Conservation (phyloP, 2,113 vertebrate genomes). For the Periophthalmodon schlosseri region DNA sequence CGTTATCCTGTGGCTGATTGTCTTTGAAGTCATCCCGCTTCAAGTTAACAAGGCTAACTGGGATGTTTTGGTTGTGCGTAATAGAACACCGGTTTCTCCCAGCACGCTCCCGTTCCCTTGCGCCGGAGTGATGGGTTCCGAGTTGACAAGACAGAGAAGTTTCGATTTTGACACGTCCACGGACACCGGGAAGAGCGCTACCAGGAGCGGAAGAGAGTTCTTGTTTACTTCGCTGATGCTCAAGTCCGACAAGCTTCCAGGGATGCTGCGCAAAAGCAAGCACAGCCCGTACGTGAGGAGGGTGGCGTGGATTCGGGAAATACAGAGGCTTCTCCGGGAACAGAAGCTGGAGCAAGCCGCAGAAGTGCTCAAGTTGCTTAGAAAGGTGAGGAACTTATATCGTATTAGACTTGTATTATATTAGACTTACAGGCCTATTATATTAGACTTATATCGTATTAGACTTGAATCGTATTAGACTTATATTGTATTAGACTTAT, state of each 20-base stretch:
- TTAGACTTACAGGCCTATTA: too few species aligned
- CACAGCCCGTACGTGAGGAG: conserved; percentile 81
- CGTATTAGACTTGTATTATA: too few species aligned
- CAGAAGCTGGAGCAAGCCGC: conserved; percentile 79
- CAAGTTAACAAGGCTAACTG: conserved; percentile 33
- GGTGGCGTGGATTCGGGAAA: conserved; percentile 80
- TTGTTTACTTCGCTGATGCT: conserved; percentile 78
- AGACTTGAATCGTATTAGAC: too few species aligned
- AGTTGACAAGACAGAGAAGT: conserved; percentile 83
- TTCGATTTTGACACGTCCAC: conserved; percentile 68
- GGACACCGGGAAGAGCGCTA: conserved; percentile 56
- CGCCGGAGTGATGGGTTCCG: conserved; percentile 79
- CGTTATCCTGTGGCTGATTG: neutral
- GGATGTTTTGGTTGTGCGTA: conserved; percentile 49
- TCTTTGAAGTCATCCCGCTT: neutral
- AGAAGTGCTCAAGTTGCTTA: conserved; percentile 81
- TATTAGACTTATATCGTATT: too few species aligned
- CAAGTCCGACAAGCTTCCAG: conserved; percentile 78
- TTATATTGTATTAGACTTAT: too few species aligned
- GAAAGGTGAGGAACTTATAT: conserved; percentile 74
- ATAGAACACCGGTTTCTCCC: conserved; percentile 21
- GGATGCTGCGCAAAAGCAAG: conserved; percentile 76
- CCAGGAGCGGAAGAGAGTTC: conserved; percentile 60
- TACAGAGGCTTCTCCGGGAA: conserved; percentile 78
- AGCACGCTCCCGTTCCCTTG: conserved; percentile 33